Evolutionary conservation across 2,113 vertebrate genomes (phyloP), one percentile per base, ranked within the genome.

Genomic region (Nothocercus nigrocapillus): DNA sequence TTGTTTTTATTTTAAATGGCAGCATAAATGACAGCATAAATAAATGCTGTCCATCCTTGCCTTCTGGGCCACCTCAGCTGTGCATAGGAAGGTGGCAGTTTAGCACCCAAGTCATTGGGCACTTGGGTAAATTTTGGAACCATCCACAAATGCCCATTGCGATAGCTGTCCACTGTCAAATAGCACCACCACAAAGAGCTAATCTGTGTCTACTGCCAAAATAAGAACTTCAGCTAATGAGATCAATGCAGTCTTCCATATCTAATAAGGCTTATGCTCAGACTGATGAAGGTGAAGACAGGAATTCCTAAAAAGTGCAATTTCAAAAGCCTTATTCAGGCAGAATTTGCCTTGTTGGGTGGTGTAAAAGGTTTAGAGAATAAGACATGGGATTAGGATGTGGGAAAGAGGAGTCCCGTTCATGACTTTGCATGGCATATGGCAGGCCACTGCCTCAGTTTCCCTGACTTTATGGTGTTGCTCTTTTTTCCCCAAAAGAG

Each of bases 231-330:
- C 76, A 30, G 53, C 66, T 90, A 78, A 92, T 87, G 69, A 79
- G 90, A 92, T 94, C 88, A 94, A 82, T 49, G 62, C 92, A 89
- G 73, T 89, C 88, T 95, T 93, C 86, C 82, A 62, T 76, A 75
- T 62, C 66, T 89, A 95, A 96, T 79, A 93, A 96, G 88, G 93
- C 83, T 92, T 94, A 90, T 25, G 44, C 88, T 90, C 69, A 93
- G 34, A 54, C 69, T 96, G 83, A 76, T 73, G 88, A 92, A 94
- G 66, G 74, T 92, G 83, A 93, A 89, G 85, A 94, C 45, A 89
- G 53, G 93, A 82, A 76, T 94, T 96, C 90, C 88, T 90, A 59
- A 90, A 93, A 94, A 84, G 47, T 13, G 25, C 3, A 1, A 45
- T 90, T 90, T 93, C 75, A 90, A 80, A 69, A 82, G 74, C 58